Evolutionary conservation across 2,113 vertebrate genomes (phyloP).

Genomic region (Greenwoodochromis staneri): DNA sequence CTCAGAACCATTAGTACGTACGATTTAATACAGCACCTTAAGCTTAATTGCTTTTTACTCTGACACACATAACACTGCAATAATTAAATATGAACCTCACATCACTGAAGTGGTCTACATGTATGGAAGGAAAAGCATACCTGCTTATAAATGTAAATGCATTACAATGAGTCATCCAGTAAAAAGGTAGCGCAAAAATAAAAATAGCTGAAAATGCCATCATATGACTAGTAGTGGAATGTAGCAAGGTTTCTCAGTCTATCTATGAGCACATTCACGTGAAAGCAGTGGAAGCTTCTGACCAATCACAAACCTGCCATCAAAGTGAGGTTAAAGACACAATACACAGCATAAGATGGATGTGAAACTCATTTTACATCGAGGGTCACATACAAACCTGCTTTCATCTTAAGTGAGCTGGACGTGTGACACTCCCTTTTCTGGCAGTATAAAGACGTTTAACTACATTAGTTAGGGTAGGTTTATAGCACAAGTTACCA

Average conservation of each 20-base stretch:
- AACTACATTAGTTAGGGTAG: background rate
- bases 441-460: background rate
- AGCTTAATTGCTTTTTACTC: background rate
- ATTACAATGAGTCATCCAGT: background rate
- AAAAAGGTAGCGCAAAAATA: background rate
- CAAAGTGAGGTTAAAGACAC: background rate
- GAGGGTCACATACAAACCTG: background rate
- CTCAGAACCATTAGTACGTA: background rate
- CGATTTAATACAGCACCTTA: background rate
- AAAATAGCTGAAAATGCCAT: background rate
- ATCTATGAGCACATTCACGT: background rate
- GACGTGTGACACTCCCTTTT: too few species aligned
- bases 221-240: background rate
- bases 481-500: background rate
- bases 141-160: background rate
- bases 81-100: background rate
- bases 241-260: background rate
- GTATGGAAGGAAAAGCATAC: background rate
- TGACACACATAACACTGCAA: background rate
- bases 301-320: background rate
- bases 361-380: background rate
- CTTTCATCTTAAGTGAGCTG: background rate
- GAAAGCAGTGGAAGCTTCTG: background rate
- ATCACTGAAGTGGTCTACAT: background rate
- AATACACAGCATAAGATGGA: background rate